Conservation (phyloP, 1,140 invertebrate species). For the Aleiodes sp. region DNA sequence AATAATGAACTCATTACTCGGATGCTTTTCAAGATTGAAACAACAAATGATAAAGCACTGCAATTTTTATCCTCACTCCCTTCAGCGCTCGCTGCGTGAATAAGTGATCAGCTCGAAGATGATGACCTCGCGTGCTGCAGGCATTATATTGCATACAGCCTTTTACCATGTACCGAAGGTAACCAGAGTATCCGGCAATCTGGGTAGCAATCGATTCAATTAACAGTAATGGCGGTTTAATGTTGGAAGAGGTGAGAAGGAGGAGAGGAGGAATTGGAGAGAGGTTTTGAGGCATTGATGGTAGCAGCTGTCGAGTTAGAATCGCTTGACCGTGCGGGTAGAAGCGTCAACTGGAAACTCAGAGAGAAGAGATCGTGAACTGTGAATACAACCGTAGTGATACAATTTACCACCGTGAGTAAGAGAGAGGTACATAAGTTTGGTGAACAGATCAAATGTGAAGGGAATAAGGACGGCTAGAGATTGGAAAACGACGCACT, state of each 20-base stretch:
- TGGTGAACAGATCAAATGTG: neutral
- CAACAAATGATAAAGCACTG: too few relatives aligned
- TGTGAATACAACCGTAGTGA: neutral
- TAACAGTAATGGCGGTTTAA: constrained; percentile 54
- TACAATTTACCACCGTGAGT: neutral
- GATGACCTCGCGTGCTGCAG: neutral
- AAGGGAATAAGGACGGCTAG: constrained; percentile 3
- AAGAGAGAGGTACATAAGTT: constrained; percentile 14
- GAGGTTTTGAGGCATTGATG: constrained; percentile 45
- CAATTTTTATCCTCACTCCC: neutral
- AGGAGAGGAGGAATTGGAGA: neutral
- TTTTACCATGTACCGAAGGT: constrained; percentile 21
- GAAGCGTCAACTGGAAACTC: constrained; percentile 50
- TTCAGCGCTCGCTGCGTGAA: too few relatives aligned
- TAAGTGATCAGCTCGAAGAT: constrained; percentile 2
- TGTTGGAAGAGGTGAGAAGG: constrained; percentile 36
- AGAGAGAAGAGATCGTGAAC: constrained; percentile 22
- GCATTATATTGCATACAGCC: neutral
- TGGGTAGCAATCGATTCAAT: constrained; percentile 54
- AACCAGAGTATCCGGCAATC: constrained; percentile 31
- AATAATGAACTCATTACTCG: too few relatives aligned
- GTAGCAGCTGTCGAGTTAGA: constrained; percentile 49
- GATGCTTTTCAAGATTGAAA: too few relatives aligned
- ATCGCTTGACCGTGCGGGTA: constrained; percentile 35
- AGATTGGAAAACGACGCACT: constrained; percentile 31